phyloP scores from a whole-genome alignment of 2,113 vertebrate genomes.

The Gymnarchus niloticus region DNA sequence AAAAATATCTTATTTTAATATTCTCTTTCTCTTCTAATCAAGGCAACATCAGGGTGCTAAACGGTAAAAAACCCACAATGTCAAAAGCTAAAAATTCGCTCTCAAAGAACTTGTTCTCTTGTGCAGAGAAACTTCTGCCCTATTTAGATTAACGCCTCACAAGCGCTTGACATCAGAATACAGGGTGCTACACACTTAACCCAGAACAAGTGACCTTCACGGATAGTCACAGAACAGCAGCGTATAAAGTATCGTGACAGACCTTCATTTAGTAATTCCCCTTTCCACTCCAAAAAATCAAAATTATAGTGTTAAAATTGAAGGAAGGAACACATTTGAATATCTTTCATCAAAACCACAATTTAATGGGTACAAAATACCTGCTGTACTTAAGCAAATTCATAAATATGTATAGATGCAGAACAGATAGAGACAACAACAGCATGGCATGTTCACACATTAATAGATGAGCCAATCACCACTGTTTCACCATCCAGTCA shows the following conservation, averaged over 20 bases:
- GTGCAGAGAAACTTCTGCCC: background rate
- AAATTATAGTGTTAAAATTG: background rate
- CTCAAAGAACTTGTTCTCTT: background rate
- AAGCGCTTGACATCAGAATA: background rate
- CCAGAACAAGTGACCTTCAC: background rate
- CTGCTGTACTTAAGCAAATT: background rate
- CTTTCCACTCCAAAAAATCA: background rate
- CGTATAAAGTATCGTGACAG: background rate
- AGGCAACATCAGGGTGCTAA: background rate
- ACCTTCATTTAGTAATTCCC: background rate
- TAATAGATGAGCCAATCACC: no score
- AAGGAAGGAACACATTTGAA: no score
- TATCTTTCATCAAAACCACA: background rate
- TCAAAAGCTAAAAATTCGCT: background rate
- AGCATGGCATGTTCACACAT: background rate
- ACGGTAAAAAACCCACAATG: background rate
- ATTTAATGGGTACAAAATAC: background rate
- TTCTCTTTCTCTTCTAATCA: background rate
- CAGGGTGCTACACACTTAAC: background rate
- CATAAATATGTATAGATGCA: background rate
- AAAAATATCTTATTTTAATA: background rate
- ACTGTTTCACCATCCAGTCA: background rate
- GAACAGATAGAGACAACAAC: background rate
- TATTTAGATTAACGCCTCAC: background rate
- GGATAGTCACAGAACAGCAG: background rate